Evolutionary conservation across 2,113 vertebrate genomes (phyloP), one percentile per base, ranked within the genome.

Genomic region (Upupa epops): DNA sequence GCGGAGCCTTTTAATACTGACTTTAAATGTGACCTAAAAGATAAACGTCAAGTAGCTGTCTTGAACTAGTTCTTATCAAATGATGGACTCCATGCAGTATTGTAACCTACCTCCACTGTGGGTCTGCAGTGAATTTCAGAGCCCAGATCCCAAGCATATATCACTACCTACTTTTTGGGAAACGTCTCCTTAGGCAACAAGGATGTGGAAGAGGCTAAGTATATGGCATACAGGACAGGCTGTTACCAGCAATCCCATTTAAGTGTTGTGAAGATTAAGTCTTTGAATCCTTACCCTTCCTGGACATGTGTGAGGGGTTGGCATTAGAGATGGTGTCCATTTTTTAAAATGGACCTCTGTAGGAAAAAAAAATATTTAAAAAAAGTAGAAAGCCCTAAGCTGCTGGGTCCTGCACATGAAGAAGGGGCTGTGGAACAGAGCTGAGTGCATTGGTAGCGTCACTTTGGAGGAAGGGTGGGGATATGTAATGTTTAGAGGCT

Each of bases 401-500:
- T 78, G 10, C 45, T 82, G 40, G 10, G 45, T 55, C 28, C 32
- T 74, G 26, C 34, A 24, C 0, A 0, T 74, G 19, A 21, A 9
- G 12, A 48, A 63, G 55, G 36, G 55, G 8, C 3, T 79, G 24
- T 2, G 0, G 19, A 21, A n/a, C 59, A 55, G 46, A 29, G 24
- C 31, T 82, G 81, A 40, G n/a, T 29, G 32, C 1, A 5, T 12
- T 52, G 25, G 64, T 49, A 58, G 52, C 65, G 93, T 95, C 74
- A 24, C n/a, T 61, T 70, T 2, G 11, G 71, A 92, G 95, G 92
- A 94, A 94, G 78, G 84, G 84, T 92, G 89, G 71, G 78, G 37
- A 71, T 46, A 37, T 73, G 64, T 26, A 46, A 51, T 80, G 61
- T 95, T 94, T 87, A 89, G 68, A 87, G 51, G 68, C 82, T 95